phyloP scores from a whole-genome alignment of 92 coral and sea anemone species.

The Galaxea fascicularis region DNA sequence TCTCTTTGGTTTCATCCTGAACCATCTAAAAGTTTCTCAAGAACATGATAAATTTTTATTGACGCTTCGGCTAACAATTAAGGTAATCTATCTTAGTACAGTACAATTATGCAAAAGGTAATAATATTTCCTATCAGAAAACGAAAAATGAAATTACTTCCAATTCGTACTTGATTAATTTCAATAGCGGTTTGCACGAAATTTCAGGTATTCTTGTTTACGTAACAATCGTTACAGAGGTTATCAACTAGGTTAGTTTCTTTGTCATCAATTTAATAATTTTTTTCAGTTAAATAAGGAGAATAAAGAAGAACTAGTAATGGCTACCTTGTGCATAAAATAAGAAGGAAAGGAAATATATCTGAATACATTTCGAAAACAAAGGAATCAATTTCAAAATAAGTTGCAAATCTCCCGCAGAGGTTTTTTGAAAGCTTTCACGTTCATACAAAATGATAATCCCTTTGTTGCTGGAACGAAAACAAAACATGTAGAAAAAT shows the following conservation, averaged over 20 bases:
- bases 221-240: background rate
- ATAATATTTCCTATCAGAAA: background rate
- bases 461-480: background rate
- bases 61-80: constrained; percentile 9
- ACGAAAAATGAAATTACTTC: background rate
- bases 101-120: background rate
- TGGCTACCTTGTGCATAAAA: constrained; percentile 1
- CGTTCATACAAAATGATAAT: background rate
- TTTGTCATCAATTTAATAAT: background rate
- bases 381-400: constrained; percentile 4
- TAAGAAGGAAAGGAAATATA: background rate
- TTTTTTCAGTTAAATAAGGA: background rate
- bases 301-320: background rate
- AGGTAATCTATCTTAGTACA: background rate
- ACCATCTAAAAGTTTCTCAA: background rate
- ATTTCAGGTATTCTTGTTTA: background rate
- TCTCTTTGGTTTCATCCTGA: background rate
- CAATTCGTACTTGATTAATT: background rate
- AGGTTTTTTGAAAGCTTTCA: background rate
- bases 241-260: background rate
- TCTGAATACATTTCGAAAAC: background rate
- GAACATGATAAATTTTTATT: background rate
- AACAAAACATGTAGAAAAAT: background rate
- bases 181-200: background rate
- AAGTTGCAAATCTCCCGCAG: constrained; percentile 23